Evolutionary conservation across 1,140 invertebrate genomes (phyloP).

Genomic region (Solenopsis fugax): DNA sequence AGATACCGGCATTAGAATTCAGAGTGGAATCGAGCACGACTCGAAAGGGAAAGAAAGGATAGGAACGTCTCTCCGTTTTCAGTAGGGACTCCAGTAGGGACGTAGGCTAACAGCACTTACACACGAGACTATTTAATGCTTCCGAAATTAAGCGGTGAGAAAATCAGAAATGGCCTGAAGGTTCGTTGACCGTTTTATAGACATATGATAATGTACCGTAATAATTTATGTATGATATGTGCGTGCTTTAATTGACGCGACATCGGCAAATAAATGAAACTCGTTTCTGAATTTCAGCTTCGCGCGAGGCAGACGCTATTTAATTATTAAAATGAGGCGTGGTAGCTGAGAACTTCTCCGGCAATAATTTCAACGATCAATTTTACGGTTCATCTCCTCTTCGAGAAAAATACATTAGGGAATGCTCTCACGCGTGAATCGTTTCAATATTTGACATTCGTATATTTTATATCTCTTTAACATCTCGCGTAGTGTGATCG

Average conservation of each 20-base stretch:
- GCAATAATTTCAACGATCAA: slow-evolving; percentile 5
- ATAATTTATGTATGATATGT: slow-evolving; percentile 4
- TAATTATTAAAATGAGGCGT: slow-evolving; percentile 22
- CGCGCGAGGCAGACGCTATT: not conserved
- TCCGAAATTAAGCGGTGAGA: slow-evolving; percentile 15
- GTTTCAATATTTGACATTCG: not conserved
- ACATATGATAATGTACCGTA: slow-evolving; percentile 28
- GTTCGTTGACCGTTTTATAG: slow-evolving; percentile 12
- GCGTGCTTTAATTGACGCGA: slow-evolving; percentile 19
- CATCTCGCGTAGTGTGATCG: not conserved
- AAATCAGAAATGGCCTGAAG: not conserved
- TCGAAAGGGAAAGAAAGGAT: not conserved
- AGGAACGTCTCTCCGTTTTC: slow-evolving; percentile 16
- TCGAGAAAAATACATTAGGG: not conserved
- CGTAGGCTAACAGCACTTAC: slow-evolving; percentile 33
- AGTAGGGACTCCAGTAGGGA: not conserved
- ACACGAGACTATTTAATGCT: not conserved
- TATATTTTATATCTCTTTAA: not conserved
- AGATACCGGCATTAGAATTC: slow-evolving; percentile 45
- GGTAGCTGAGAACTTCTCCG: not conserved
- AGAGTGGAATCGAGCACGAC: slow-evolving; percentile 29
- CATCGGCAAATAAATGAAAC: slow-evolving; percentile 7
- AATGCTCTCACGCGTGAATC: not conserved
- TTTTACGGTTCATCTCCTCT: not conserved
- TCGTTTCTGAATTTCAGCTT: not conserved